Evolutionary conservation across 1,140 invertebrate genomes (phyloP), one percentile per base, ranked within the genome.

Genomic region (Drosophila neocordata): DNA sequence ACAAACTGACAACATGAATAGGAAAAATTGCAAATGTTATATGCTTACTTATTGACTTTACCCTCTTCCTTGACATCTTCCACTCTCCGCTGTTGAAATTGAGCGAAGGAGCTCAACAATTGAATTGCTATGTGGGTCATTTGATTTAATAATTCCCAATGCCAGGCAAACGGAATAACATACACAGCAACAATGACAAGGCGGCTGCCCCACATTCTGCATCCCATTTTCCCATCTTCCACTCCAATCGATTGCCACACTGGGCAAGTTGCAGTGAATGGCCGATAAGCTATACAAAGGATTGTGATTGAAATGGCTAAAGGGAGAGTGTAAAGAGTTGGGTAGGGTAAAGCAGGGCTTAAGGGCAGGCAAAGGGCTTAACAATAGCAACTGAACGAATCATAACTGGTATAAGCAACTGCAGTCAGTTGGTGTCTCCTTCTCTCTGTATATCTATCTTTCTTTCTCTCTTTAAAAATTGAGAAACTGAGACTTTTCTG

Each of bases 121-220:
- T 85, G 78, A 78, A 87, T 82, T 75, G 81, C 78, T 75, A 75
- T 85, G 77, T 78, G 82, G 82, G 78, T 78, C 82, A 78, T 85
- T 85, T 85, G 74, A 82, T 82, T 78, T 85, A 82, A 87, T 85
- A 87, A 75, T 78, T 78, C 67, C 41, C 73, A 81, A 68, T 76
- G 59, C 20, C 65, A 38, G 60, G 69, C 44, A 71, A 52, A 41
- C 34, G 34, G 59, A 27, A 13, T 13, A 56, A 70, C 7, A 15
- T 18, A 55, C 55, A 15, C 37, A 60, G 44, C 35, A 41, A n/a
- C 7, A 62, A 65, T 22, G 27, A 51, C 52, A 38, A 52, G 27
- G 9, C 11, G 9, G 12, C 9, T 13, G n/a, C 22, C 20, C 27
- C 27, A 31, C 27, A 31, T 27, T 4, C 1, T 18, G 12, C 35